Base-by-base conservation (phyloP, 2,113 vertebrate genomes). In the Saccopteryx bilineata region DNA sequence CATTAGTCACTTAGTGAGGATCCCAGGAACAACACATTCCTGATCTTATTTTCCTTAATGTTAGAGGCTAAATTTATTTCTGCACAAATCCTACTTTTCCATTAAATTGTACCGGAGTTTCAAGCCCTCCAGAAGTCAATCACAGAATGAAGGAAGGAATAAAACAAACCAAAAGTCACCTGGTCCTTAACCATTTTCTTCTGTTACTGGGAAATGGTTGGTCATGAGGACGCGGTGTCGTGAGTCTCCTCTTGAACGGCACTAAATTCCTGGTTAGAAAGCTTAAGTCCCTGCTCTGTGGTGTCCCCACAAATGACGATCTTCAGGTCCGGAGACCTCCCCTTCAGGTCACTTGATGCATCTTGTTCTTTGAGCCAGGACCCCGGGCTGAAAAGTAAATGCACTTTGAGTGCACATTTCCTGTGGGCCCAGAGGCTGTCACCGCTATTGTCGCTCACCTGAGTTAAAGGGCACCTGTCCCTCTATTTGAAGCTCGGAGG, bases 161-260 rank as follows among this genome's bases (percentile, higher is more conserved):
- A 83, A 82, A 92, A 75, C 23, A 93, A 94, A 52, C 39, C n/a
- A 31, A 15, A 87, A 63, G 78, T 83, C 52, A 96, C 96, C 96
- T 95, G 96, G 63, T 81, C 31, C 14, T 91, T 82, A 26, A 87
- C 78, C 96, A 95, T 96, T 72, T 87, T 93, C 86, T 83, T 87
- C 61, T 83, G 75, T 78, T 52, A n/a, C 1, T 71, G 31, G 63
- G 31, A 76, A 89, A 76, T 19, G 15, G 82, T 31, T 87, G 72
- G n/a, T 26, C 71, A 48, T 0, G 1, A n/a, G 14, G 19, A 65
- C 24, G 5, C 13, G 19, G 33, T 76, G 48, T 52, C 10, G 52
- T 72, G 21, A 58, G 61, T 71, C 14, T 78, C 81, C 79, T 92
- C 69, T 69, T 66, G 39, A 68, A 76, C 21, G 28, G 31, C 13